These are phyloP conservation scores for Siphamia tubifer DNA, from an alignment of 2,113 vertebrate genomes.

Conservation along the genomic window DNA sequence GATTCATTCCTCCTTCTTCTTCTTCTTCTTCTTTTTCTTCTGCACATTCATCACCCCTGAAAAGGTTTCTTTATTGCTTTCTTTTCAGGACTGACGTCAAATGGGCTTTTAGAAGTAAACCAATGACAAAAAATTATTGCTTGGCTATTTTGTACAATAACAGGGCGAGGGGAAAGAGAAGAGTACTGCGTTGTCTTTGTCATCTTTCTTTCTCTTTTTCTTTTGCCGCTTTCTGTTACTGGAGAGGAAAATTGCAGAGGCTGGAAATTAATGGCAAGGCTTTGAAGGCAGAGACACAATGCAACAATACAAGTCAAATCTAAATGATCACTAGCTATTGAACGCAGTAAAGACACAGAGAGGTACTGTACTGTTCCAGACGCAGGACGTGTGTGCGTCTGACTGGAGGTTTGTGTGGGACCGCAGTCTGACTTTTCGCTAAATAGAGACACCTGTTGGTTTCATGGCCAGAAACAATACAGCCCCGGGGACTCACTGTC, in stretches of 20 bases:
- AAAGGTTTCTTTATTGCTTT: constrained; percentile 97
- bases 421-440: constrained; percentile 66
- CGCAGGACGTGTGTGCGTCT: background rate
- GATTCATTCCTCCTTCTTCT: constrained; percentile 76
- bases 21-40: too few relatives aligned
- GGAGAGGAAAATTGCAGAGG: constrained; percentile 85
- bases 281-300: constrained; percentile 62
- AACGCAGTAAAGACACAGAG: constrained; percentile 83
- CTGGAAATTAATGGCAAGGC: constrained; percentile 90
- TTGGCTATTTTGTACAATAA: constrained; percentile 93
- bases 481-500: constrained; percentile 2
- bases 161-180: constrained; percentile 86
- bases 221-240: constrained; percentile 50
- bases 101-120: constrained; percentile 96
- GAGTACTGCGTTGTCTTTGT: constrained; percentile 85
- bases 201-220: constrained; percentile 49
- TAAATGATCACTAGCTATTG: constrained; percentile 89
- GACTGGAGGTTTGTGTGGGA: constrained; percentile 67
- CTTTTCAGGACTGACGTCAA: constrained; percentile 94
- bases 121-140: constrained; percentile 96
- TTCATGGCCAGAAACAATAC: constrained; percentile 22
- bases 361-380: background rate
- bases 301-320: constrained; percentile 92
- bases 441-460: constrained; percentile 42
- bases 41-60: constrained; percentile 93